These are phyloP conservation scores for Diploscapter pachys DNA, from an alignment of 1,140 invertebrate species.

Conservation along the genomic window DNA sequence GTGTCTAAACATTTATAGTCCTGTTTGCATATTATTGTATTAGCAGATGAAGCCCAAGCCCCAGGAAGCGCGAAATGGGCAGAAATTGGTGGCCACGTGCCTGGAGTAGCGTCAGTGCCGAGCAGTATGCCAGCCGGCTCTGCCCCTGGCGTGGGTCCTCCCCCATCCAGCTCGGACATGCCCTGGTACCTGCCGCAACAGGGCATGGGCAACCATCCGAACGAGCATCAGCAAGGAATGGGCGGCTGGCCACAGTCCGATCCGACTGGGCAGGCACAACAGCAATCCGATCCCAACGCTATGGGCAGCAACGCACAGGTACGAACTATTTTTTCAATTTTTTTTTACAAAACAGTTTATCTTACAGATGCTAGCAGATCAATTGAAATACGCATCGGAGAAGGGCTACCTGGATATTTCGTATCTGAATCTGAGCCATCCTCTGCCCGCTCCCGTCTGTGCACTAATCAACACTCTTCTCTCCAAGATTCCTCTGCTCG, in stretches of 20 bases:
- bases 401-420: constrained; percentile 31
- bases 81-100: neutral
- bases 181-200: constrained; percentile 6
- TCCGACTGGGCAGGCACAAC: neutral
- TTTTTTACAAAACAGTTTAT: constrained; percentile 3
- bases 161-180: neutral
- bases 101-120: too few species aligned
- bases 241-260: neutral
- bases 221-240: neutral
- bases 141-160: too few species aligned
- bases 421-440: constrained; percentile 7
- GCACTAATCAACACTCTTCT: constrained; percentile 17
- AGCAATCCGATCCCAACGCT: neutral
- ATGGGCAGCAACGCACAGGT: constrained; percentile 9
- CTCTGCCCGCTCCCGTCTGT: constrained; percentile 14
- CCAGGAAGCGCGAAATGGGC: neutral
- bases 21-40: too few species aligned
- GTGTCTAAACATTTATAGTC: too few species aligned
- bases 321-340: constrained; percentile 5
- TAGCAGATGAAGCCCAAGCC: neutral
- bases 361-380: constrained; percentile 2
- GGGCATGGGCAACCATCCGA: neutral
- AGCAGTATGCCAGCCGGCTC: too few species aligned
- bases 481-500: constrained; percentile 24
- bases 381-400: constrained; percentile 12